Base-by-base conservation (phyloP, 2,113 vertebrate genomes). In the Aptenodytes patagonicus region DNA sequence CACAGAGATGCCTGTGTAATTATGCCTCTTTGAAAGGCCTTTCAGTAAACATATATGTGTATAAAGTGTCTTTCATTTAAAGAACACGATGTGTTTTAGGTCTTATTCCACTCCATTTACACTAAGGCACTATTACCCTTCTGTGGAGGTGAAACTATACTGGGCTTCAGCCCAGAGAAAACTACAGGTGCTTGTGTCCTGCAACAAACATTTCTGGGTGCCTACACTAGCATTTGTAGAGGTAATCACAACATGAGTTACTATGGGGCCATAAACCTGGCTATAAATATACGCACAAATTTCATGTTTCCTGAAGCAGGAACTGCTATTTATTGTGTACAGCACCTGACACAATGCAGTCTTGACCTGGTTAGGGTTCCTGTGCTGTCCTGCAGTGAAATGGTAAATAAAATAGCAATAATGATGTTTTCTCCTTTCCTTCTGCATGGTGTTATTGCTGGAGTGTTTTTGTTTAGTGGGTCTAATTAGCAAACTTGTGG, bases 1-100 rank as follows among this genome's bases (percentile, higher is more conserved):
- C 72, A 87, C 26, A 77, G 89, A 91, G 91, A 81, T 91, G 83
- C 34, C 54, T 70, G 58, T 0, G 0, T 92, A 95, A 94, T 92
- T 91, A 84, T n/a, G 62, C 42, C 46, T 42, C 70, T 85, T 95
- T 80, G 58, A 79, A 84, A 95, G 57, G 44, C 49, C 28, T 65
- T 60, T 72, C 40, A 83, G 72, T 87, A 78, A 87, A 62, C 38
- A 87, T 55, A 40, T 58, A 52, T 66, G 19, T 32, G n/a, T 40
- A 84, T 36, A 68, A 89, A 93, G 17, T 54, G 42, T 64, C 82
- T 95, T 90, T 95, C 87, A 81, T 87, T 93, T 85, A 70, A 91
- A 92, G 71, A 90, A 81, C 40, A 79, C 24, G 4, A 88, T 91
- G 42, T 82, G 54, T 52, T 70, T 47, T 79, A 36, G 68, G 73